Evolutionary conservation across 2,888 invertebrate species (phyloP), one percentile per base, ranked within the genome.

Genomic region (Catocala nupta): DNA sequence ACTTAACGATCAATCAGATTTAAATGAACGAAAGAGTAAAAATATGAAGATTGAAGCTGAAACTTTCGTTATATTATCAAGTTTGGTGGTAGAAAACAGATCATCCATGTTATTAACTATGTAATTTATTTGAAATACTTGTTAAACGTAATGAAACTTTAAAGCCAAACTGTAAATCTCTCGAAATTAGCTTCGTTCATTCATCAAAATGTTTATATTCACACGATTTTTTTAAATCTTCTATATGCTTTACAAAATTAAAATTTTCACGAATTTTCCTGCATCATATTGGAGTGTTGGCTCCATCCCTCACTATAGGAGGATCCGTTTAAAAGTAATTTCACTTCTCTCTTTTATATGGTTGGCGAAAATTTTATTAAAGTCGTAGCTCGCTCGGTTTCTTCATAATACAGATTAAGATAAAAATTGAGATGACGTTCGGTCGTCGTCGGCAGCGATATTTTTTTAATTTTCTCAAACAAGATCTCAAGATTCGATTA

Each of bases 381-480:
- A 82, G 60, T 77, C 69, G 58, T 71, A 76, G 80, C 81, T 75
- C 77, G 85, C 79, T 84, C 81, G 82, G 82, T 86, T 84, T 82
- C 85, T 86, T 90, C 89, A 89, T 90, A 88, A 89, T 88, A 92
- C 87, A 90, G 91, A 93, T 93, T 91, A 90, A 82, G 87, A 87
- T 82, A 87, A 89, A 91, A 92, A 92, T 93, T 92, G 91, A 83
- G 86, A 86, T 91, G 93, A 93, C 93, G 92, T 88, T 81, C 81
- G 75, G 79, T 83, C 82, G 80, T 82, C 78, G 81, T 76, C 80
- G 82, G 83, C 80, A 81, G 85, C 86, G 80, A 85, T 91, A 90
- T 92, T 90, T 93, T 93, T 93, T 93, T 92, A 91, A 92, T 93
- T 93, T 93, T 92, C 91, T 84, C 87, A 87, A 91, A 90, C 90